Conservation (phyloP, 2,888 invertebrate species). For the Chloromyia formosa region DNA sequence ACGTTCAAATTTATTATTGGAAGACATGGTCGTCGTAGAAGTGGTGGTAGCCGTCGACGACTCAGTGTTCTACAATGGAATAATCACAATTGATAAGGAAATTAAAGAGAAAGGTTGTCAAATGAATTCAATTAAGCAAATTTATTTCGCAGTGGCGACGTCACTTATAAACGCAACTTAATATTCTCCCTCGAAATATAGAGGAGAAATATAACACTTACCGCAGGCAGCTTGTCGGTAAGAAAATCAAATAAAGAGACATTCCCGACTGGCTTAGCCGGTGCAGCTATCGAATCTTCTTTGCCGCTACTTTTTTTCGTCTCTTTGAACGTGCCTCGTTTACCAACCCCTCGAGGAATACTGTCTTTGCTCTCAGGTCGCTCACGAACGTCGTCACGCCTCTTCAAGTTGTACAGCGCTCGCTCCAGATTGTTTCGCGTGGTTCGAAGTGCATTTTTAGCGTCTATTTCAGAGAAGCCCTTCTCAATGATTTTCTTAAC, state of each 20-base stretch:
- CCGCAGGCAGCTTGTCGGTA: slow-evolving; percentile 74
- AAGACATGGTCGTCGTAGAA: slow-evolving; percentile 17
- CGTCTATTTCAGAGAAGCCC: slow-evolving; percentile 80
- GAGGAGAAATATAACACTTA: slow-evolving; percentile 48
- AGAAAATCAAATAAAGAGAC: slow-evolving; percentile 84
- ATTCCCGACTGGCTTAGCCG: slow-evolving; percentile 80
- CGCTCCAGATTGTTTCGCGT: slow-evolving; percentile 78
- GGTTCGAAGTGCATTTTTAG: slow-evolving; percentile 75
- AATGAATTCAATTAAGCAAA: not conserved
- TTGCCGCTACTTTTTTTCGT: slow-evolving; percentile 56
- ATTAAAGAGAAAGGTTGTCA: too few species aligned
- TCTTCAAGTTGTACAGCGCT: slow-evolving; percentile 74
- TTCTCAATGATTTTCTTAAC: slow-evolving; percentile 82
- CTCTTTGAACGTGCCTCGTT: slow-evolving; percentile 45
- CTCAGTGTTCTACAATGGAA: slow-evolving; percentile 29
- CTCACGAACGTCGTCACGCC: slow-evolving; percentile 66
- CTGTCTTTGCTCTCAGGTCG: slow-evolving; percentile 55
- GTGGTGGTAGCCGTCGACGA: slow-evolving; percentile 6
- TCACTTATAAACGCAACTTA: not conserved
- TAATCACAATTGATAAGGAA: not conserved
- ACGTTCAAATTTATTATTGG: slow-evolving; percentile 40
- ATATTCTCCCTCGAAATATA: too few species aligned
- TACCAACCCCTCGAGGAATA: slow-evolving; percentile 48
- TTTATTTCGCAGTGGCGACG: too few species aligned
- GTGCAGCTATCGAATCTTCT: slow-evolving; percentile 69